phyloP scores from a whole-genome alignment of 2,797 vertebrate genomes.

The Gallirallus australis region DNA sequence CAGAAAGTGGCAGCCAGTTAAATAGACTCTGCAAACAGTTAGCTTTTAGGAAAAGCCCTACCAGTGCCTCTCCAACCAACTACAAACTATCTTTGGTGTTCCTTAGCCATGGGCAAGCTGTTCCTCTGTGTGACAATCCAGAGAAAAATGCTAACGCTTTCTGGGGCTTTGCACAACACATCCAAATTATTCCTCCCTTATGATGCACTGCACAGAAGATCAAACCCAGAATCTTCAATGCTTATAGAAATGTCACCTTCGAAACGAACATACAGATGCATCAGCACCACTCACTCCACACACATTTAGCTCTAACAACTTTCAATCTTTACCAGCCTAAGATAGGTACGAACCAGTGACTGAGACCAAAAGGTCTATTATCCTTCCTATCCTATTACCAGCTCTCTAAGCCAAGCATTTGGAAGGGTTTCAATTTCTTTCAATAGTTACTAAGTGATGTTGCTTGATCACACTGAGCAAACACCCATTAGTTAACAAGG shows the following conservation, averaged over 20 bases:
- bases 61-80: neutral
- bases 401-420: constrained; percentile 3
- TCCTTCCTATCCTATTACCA: constrained; percentile 27
- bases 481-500: neutral
- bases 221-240: neutral
- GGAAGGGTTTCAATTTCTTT: neutral
- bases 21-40: neutral
- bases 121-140: neutral
- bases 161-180: neutral
- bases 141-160: neutral
- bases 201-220: neutral
- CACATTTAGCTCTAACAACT: neutral
- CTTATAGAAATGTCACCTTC: neutral
- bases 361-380: neutral
- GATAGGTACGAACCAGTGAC: neutral
- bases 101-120: neutral
- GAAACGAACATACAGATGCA: accelerated
- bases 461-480: neutral
- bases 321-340: constrained; percentile 24
- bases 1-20: neutral
- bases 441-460: neutral
- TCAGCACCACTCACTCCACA: neutral
- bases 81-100: neutral
- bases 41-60: neutral
- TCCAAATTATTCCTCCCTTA: neutral